Conservation (phyloP, 2,113 vertebrate genomes). For the Phaethon lepturus region DNA sequence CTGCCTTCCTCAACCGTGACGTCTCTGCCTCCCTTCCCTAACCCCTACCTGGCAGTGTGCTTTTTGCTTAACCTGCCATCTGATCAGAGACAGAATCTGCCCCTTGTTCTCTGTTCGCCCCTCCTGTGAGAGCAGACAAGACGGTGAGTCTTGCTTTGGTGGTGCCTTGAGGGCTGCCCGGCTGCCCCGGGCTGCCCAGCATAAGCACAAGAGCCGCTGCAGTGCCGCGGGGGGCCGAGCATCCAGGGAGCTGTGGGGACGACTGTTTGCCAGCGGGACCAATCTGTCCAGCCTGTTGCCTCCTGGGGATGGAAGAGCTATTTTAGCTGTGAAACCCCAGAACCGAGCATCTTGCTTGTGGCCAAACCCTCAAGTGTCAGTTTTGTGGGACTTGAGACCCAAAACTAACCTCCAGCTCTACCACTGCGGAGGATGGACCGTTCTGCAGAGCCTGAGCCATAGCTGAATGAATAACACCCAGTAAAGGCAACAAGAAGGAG, state of each 20-base stretch:
- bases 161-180: neutral
- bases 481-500: neutral
- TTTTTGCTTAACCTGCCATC: neutral
- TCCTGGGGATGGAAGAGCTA: neutral
- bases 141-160: neutral
- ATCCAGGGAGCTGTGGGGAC: neutral
- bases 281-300: neutral
- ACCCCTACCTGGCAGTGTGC: neutral
- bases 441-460: neutral
- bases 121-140: neutral
- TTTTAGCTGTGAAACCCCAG: neutral
- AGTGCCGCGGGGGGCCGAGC: neutral
- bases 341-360: neutral
- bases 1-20: neutral
- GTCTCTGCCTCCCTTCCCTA: neutral
- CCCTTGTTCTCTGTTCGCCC: neutral
- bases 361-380: neutral
- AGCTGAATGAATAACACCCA: fast-evolving
- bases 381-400: neutral
- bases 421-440: neutral
- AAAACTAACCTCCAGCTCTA: neutral
- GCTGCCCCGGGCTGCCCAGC: neutral
- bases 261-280: neutral
- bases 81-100: neutral
- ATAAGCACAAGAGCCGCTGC: neutral